Conservation (phyloP, 2,888 invertebrate genomes). For the Ceraclea dissimilis region DNA sequence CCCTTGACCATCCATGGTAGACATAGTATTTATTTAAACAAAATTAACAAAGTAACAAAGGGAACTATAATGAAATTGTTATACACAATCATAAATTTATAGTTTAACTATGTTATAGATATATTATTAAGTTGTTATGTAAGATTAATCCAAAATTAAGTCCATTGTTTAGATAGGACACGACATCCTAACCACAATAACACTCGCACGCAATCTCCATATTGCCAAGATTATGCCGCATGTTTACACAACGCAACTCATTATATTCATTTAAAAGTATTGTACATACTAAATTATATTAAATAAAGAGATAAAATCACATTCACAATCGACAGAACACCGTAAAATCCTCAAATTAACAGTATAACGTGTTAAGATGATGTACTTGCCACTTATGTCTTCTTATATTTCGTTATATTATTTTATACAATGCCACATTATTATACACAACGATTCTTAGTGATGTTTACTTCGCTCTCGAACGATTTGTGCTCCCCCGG, state of each 20-base stretch:
- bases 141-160: background rate
- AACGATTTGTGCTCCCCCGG: background rate
- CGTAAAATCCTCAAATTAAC: background rate
- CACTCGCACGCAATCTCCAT: background rate
- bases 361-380: background rate
- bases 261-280: background rate
- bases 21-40: conserved; percentile 39
- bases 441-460: background rate
- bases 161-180: background rate
- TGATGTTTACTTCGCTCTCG: background rate
- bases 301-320: background rate
- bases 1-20: conserved; percentile 41
- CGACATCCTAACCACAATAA: background rate
- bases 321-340: background rate
- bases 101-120: background rate
- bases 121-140: background rate
- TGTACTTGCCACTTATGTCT: background rate
- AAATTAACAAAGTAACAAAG: background rate
- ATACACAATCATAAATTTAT: background rate
- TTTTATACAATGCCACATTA: background rate
- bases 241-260: background rate
- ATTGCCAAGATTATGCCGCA: background rate
- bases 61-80: background rate
- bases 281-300: background rate
- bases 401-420: background rate